A percentile compares a stretch with the other conserved stretches of the same genome.
phyloP scores from a whole-genome alignment of 2,113 vertebrate genomes.

The Phylloscopus whistleri region DNA sequence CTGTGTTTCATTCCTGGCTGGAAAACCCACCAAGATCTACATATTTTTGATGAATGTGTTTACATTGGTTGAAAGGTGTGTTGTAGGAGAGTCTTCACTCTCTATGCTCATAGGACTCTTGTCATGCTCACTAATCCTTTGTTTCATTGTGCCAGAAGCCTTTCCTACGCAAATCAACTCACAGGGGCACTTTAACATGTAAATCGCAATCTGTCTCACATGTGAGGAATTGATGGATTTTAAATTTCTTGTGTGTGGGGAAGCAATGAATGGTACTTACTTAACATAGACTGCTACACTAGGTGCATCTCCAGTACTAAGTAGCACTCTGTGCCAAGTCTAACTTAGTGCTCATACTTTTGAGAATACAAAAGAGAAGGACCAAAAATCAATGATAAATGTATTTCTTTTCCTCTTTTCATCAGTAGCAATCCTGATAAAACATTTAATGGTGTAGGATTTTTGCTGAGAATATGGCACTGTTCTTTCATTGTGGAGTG shows the following conservation, averaged over 20 bases:
- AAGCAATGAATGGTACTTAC: constrained; percentile 59
- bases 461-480: background rate
- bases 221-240: constrained; percentile 66
- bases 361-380: background rate
- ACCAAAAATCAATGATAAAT: background rate
- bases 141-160: constrained; percentile 62
- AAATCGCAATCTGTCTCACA: constrained; percentile 71
- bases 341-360: background rate
- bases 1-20: background rate
- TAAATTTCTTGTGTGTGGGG: constrained; percentile 60
- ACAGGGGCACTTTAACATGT: constrained; percentile 70
- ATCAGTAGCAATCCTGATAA: background rate
- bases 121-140: constrained; percentile 64
- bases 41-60: constrained; percentile 43
- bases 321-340: background rate
- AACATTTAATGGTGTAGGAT: background rate
- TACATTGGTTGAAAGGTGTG: constrained; percentile 14
- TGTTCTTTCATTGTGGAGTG: background rate
- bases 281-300: constrained; percentile 23
- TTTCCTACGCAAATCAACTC: constrained; percentile 74
- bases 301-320: background rate
- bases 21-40: constrained; percentile 17
- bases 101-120: constrained; percentile 61
- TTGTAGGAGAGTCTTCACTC: constrained; percentile 32
- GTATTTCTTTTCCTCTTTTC: background rate